Conservation (phyloP, 2,113 vertebrate genomes). For the Hyla sarda region DNA sequence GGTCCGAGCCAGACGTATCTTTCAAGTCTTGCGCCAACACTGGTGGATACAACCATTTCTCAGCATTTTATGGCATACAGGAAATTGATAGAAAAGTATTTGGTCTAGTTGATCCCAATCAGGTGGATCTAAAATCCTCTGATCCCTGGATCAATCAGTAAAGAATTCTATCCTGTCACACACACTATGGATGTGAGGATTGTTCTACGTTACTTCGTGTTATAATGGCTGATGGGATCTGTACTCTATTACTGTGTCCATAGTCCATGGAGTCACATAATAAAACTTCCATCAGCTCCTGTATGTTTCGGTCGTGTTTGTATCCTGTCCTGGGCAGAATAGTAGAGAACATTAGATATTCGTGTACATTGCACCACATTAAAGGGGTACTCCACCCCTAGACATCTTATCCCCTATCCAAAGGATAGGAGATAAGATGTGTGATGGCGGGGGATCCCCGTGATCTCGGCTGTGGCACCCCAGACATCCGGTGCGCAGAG, state of each 20-base stretch:
- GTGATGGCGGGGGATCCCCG: no score
- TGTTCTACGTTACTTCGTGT: background rate
- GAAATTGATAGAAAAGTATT: background rate
- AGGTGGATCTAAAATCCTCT: background rate
- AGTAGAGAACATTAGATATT: no score
- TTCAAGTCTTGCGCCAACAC: background rate
- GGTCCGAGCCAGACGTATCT: background rate
- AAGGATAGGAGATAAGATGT: no score
- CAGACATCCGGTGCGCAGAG: no score
- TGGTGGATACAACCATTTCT: background rate
- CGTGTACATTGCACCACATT: no score
- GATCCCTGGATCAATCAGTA: background rate
- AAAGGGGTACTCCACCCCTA: no score
- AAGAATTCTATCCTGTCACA: no score
- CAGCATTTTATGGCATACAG: background rate
- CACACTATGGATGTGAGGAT: background rate
- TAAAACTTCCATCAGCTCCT: background rate
- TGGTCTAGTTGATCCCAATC: background rate
- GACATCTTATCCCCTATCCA: no score
- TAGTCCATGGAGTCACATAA: background rate
- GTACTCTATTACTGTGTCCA: background rate
- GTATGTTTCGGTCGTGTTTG: background rate
- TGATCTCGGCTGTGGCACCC: no score
- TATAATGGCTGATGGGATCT: background rate
- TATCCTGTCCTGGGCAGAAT: no score